phyloP scores from a whole-genome alignment of 2,113 vertebrate genomes.

The Xerus inauris region DNA sequence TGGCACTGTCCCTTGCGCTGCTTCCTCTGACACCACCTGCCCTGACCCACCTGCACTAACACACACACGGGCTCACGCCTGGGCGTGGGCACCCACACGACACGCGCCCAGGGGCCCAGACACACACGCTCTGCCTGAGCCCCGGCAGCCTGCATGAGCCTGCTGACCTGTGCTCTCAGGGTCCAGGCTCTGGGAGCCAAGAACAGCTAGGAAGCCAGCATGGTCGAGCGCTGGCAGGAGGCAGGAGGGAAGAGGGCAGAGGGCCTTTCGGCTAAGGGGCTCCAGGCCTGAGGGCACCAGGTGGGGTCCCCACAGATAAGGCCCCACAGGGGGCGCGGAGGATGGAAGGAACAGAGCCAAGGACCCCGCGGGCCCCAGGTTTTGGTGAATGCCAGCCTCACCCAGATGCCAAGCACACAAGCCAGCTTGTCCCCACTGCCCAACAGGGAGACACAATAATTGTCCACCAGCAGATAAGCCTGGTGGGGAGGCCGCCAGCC shows the following conservation, averaged over 20 bases:
- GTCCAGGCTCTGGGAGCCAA: background rate
- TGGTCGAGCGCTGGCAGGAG: accelerated
- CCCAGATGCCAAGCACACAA: accelerated
- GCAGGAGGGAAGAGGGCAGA: no score
- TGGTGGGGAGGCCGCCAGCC: no score
- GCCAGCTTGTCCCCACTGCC: background rate
- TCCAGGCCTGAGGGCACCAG: accelerated
- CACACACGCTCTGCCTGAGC: background rate
- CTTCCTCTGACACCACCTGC: accelerated
- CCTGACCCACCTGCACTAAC: accelerated
- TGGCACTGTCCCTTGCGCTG: no score
- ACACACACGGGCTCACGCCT: background rate
- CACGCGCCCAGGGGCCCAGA: background rate
- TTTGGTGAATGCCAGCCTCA: background rate
- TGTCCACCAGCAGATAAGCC: background rate
- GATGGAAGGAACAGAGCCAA: accelerated
- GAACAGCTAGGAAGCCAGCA: background rate
- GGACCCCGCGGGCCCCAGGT: background rate
- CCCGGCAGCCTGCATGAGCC: no score
- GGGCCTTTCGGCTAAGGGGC: background rate
- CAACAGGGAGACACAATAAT: background rate
- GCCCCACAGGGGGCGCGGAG: accelerated
- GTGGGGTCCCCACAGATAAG: accelerated
- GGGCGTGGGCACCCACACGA: no score
- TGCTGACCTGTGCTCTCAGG: accelerated